Conservation (phyloP, 1,140 invertebrate species). For the Drosophila rufa region DNA sequence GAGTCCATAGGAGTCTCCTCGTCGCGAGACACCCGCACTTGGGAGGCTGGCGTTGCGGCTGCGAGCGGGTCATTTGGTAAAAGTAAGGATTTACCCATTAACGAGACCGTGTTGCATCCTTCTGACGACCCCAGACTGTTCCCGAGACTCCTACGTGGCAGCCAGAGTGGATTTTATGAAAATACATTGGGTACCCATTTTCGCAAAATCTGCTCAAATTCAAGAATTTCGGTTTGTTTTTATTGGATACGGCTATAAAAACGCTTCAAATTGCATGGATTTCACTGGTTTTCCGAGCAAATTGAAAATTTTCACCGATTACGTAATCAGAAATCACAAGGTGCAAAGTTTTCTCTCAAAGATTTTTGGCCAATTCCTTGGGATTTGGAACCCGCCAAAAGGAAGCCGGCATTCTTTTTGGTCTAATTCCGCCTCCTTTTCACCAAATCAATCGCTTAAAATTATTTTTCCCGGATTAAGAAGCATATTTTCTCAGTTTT, state of each 20-base stretch:
- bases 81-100: constrained; percentile 48
- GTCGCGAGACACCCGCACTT: constrained; percentile 61
- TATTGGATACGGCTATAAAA: constrained; percentile 63
- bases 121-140: constrained; percentile 49
- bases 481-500: constrained; percentile 3
- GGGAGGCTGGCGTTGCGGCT: constrained; percentile 17
- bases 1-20: constrained; percentile 61
- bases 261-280: constrained; percentile 49
- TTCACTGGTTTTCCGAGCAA: constrained; percentile 47
- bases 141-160: constrained; percentile 58
- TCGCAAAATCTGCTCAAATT: constrained; percentile 89
- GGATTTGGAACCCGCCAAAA: constrained; percentile 55
- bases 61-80: constrained; percentile 36
- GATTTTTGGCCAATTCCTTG: constrained; percentile 45
- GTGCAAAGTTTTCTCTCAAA: constrained; percentile 68
- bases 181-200: constrained; percentile 89
- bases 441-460: constrained; percentile 4
- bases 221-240: constrained; percentile 69
- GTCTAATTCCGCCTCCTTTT: constrained; percentile 9
- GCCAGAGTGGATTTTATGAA: constrained; percentile 85
- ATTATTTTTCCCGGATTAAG: constrained; percentile 1
- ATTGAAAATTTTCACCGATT: constrained; percentile 74
- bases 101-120: constrained; percentile 73
- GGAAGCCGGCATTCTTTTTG: constrained; percentile 5
- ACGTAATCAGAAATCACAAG: constrained; percentile 74